Evolutionary conservation across 2,797 vertebrate species (phyloP).

Genomic region (Pseudocheirus occidentalis): DNA sequence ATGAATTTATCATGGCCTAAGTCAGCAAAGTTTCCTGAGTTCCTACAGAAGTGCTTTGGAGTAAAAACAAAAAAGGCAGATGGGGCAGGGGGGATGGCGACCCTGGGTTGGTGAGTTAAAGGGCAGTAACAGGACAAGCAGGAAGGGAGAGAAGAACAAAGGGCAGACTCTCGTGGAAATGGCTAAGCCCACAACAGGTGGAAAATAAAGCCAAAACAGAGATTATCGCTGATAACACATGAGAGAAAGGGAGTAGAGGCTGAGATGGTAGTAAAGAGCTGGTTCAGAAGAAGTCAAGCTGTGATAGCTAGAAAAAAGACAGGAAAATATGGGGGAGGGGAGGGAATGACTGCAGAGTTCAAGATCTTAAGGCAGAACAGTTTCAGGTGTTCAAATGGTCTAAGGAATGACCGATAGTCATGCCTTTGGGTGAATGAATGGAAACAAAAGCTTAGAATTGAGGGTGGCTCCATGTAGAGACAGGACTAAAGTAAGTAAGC

Average conservation of each 20-base stretch:
- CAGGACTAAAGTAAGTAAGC: neutral
- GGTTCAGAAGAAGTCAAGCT: neutral
- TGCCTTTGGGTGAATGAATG: neutral
- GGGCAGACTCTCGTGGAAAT: neutral
- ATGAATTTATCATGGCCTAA: neutral
- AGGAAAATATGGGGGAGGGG: neutral
- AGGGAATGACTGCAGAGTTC: neutral
- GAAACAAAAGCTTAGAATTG: neutral
- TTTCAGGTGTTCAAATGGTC: neutral
- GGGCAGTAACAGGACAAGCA: neutral
- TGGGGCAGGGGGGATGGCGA: neutral
- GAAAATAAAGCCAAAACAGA: neutral
- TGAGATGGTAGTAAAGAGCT: neutral
- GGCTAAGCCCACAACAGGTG: neutral
- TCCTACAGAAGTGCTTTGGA: neutral
- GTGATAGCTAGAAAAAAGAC: neutral
- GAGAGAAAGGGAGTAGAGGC: neutral
- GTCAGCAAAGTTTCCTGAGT: neutral
- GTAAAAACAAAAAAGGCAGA: neutral
- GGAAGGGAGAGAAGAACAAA: neutral
- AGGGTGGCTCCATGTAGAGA: neutral
- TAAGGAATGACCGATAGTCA: neutral
- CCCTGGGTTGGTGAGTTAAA: neutral
- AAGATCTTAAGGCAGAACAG: neutral
- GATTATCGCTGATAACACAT: neutral